Evolutionary conservation across 2,888 invertebrate genomes (phyloP), one percentile per base, ranked within the genome.

Genomic region (Melinaea menophilus): DNA sequence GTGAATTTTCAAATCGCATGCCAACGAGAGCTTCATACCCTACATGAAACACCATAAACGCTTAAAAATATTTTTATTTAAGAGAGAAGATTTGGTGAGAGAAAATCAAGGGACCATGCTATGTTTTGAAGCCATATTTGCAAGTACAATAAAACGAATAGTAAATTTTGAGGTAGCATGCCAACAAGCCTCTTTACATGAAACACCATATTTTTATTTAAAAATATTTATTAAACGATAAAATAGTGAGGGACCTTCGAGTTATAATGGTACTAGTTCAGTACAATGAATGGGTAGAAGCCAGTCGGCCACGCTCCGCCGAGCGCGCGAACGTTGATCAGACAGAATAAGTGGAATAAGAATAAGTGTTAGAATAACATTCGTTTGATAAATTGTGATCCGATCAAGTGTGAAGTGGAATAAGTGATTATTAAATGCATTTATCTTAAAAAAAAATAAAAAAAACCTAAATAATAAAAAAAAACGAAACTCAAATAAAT

Each of bases 271-370:
- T 86, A 78, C 69, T 69, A 72, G 71, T 72, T 72, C 76, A 75
- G 81, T 77, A 79, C 81, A 82, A 85, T 74, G 75, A 75, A 88
- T 87, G 88, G 81, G 81, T 77, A 81, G 80, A 80, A 85, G 88
- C 88, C 90, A 90, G 90, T 89, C 86, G 88, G 77, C 81, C 79
- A 82, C 82, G 86, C 84, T 85, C 82, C 83, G 85, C 72, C 84
- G 85, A 80, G 83, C 88, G 89, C 88, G 88, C 87, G 88, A 86
- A 87, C 88, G 88, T 86, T 80, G 72, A 71, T 66, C 74, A 74
- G 76, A 69, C 64, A 72, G 68, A 72, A 62, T 37, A 55, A 67
- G 87, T 86, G 72, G 68, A 72, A 62, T 37, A 55, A 67, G 87
- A 86, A 88, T 87, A 88, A 88, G 86, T 88, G 82, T 22, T 22